phyloP scores from a whole-genome alignment of 2,797 vertebrate species.

The Ataeniobius toweri region DNA sequence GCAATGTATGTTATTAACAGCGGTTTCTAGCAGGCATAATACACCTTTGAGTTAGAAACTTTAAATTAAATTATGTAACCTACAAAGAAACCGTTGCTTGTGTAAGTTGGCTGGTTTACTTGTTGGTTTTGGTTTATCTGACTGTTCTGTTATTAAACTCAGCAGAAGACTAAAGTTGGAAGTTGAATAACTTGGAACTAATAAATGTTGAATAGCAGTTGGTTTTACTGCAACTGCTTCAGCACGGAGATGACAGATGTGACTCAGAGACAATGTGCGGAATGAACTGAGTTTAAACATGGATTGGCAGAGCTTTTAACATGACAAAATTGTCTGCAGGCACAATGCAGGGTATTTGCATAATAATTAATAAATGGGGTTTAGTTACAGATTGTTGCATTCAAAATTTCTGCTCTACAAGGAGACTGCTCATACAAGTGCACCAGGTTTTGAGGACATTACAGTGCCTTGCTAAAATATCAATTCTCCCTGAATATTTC shows the following conservation, averaged over 20 bases:
- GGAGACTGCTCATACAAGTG: neutral
- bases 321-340: constrained; percentile 29
- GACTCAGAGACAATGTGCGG: neutral
- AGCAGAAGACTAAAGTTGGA: neutral
- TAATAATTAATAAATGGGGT: neutral
- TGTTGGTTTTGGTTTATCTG: neutral
- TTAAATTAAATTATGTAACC: too few relatives aligned
- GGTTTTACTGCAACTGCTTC: neutral
- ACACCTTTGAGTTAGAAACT: neutral
- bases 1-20: neutral
- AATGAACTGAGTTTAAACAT: neutral
- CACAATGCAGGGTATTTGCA: neutral
- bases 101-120: neutral
- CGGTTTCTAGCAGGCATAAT: neutral
- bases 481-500: neutral
- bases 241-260: neutral
- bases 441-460: neutral
- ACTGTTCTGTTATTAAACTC: neutral
- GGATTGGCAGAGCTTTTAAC: neutral
- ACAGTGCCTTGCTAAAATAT: neutral
- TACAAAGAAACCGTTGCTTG: too few relatives aligned
- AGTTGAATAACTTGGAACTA: neutral
- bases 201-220: neutral
- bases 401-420: neutral
- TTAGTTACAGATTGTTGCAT: neutral